These are phyloP conservation scores for Drosophila macrospina DNA, from an alignment of 2,888 invertebrate species.

Conservation along the genomic window DNA sequence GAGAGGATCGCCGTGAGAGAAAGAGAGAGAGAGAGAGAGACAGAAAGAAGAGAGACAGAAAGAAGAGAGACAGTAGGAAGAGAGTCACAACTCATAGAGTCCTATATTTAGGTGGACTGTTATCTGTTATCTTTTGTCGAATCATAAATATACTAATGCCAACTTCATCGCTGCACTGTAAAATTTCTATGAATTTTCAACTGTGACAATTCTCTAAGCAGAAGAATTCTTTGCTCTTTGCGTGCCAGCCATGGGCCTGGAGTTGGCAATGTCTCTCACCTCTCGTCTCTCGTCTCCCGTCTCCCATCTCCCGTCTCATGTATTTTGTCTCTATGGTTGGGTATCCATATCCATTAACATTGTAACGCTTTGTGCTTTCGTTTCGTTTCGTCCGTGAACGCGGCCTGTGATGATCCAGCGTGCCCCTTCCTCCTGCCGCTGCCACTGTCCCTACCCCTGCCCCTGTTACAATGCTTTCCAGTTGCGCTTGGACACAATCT, in stretches of 20 bases:
- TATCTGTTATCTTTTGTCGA: background rate
- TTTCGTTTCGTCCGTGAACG: conserved; percentile 61
- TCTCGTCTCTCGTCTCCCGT: conserved; percentile 5
- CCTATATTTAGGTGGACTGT: background rate
- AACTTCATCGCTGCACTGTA: conserved; percentile 22
- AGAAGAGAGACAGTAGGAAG: no score
- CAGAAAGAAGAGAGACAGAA: no score
- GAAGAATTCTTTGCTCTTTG: conserved; percentile 36
- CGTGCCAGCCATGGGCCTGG: conserved; percentile 21
- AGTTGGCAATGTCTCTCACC: background rate
- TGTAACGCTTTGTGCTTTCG: conserved; percentile 73
- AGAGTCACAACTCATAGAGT: background rate
- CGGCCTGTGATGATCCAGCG: conserved; percentile 34
- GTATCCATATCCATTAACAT: conserved; percentile 71
- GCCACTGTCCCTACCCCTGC: conserved; percentile 9
- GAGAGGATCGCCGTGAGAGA: no score
- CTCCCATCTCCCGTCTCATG: conserved; percentile 21
- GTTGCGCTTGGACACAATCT: conserved; percentile 75
- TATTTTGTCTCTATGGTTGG: conserved; percentile 25
- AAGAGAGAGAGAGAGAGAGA: no score
- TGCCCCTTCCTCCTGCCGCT: conserved; percentile 4
- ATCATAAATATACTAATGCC: background rate
- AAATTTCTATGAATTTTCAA: conserved; percentile 49
- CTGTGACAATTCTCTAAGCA: conserved; percentile 24
- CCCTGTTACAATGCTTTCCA: conserved; percentile 24